These are phyloP conservation scores for Temnothorax curvispinosus DNA, from an alignment of 1,140 invertebrate genomes.

Conservation along the genomic window DNA sequence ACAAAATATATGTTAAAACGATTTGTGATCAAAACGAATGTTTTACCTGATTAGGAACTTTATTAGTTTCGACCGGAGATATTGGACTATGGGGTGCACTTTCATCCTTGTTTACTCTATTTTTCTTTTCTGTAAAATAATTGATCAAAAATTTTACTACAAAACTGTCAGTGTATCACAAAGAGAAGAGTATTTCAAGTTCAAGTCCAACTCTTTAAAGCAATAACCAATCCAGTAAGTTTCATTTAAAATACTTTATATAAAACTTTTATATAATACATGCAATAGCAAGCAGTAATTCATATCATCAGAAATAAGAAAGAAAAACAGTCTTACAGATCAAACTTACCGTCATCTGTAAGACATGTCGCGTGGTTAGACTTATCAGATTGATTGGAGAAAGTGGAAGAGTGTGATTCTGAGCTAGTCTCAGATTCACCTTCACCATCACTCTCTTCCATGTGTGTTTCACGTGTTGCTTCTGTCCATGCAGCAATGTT, in stretches of 20 bases:
- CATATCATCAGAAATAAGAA: constrained; percentile 9
- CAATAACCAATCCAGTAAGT: constrained; percentile 48
- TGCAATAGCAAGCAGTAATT: constrained; percentile 62
- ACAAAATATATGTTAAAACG: constrained; percentile 31
- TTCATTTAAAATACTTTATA: constrained; percentile 19
- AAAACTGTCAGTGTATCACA: neutral
- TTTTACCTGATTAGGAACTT: constrained; percentile 86
- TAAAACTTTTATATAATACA: constrained; percentile 51
- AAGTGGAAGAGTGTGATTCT: constrained; percentile 84
- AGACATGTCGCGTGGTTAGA: constrained; percentile 84
- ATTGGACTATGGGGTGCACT: constrained; percentile 82
- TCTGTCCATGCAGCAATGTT: constrained; percentile 85
- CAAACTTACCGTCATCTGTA: constrained; percentile 85
- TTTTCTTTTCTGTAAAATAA: constrained; percentile 88
- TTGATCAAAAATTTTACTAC: constrained; percentile 36
- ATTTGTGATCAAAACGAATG: constrained; percentile 14
- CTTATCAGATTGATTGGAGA: constrained; percentile 84
- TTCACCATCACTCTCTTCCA: constrained; percentile 85
- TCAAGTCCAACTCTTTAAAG: constrained; percentile 22
- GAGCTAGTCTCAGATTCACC: constrained; percentile 86
- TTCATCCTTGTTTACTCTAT: constrained; percentile 87
- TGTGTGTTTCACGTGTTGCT: constrained; percentile 84
- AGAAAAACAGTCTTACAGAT: constrained; percentile 73
- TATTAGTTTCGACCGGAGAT: constrained; percentile 83
- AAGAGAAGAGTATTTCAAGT: neutral